Evolutionary conservation across 1,140 invertebrate genomes (phyloP).

Genomic region (Sycobia sp.): DNA sequence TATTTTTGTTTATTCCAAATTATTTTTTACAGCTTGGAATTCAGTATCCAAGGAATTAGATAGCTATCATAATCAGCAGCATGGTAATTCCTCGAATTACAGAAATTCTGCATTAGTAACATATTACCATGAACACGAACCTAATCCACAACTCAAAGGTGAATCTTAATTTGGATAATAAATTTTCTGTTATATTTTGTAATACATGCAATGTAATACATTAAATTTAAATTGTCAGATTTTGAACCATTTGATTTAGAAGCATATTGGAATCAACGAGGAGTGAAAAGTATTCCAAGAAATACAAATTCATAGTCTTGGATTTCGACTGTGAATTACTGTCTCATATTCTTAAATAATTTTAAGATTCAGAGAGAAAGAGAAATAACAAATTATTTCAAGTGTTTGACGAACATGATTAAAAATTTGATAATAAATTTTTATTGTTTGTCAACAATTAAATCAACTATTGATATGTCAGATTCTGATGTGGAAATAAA

Average conservation of each 20-base stretch:
- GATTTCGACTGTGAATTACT: conserved; percentile 49
- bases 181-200: not conserved
- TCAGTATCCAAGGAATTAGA: conserved; percentile 58
- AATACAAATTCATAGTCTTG: conserved; percentile 60
- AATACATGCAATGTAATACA: not conserved
- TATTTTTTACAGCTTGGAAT: conserved; percentile 58
- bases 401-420: conserved; percentile 20
- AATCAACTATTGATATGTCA: conserved; percentile 11
- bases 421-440: conserved; percentile 7
- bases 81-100: conserved; percentile 49
- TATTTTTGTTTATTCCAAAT: conserved; percentile 4
- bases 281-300: conserved; percentile 61
- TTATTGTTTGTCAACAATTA: conserved; percentile 21
- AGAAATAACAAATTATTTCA: conserved; percentile 35
- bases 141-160: conserved; percentile 61
- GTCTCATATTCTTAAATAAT: conserved; percentile 56
- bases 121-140: conserved; percentile 60
- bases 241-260: conserved; percentile 69
- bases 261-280: conserved; percentile 66
- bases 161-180: conserved; percentile 10
- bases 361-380: conserved; percentile 52
- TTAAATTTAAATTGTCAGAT: conserved; percentile 55
- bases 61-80: conserved; percentile 52
- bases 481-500: conserved; percentile 24
- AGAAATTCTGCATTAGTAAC: conserved; percentile 55